phyloP scores from a whole-genome alignment of 2,113 vertebrate genomes.

The Paedocypris sp. region DNA sequence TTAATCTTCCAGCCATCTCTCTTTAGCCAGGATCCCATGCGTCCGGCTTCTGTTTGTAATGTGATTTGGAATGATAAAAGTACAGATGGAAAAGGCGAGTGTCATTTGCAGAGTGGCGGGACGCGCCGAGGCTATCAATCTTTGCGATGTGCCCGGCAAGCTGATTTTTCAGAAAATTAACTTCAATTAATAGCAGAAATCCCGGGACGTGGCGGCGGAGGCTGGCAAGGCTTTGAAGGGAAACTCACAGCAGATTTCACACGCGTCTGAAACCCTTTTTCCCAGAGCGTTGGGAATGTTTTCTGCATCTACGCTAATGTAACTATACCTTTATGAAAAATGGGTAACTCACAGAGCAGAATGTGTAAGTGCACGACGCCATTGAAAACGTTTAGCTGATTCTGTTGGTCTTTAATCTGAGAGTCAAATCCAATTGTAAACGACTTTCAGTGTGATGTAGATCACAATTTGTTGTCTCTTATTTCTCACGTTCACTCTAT shows the following conservation, averaged over 20 bases:
- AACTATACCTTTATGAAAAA: constrained; percentile 37
- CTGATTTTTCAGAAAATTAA: constrained; percentile 99
- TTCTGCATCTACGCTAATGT: constrained; percentile 41
- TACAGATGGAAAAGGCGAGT: constrained; percentile 76
- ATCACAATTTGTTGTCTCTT: no score
- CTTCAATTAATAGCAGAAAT: constrained; percentile 99
- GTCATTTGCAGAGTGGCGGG: constrained; percentile 89
- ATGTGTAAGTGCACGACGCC: constrained; percentile 20
- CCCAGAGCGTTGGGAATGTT: constrained; percentile 35
- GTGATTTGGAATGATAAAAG: constrained; percentile 99
- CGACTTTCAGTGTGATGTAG: no score
- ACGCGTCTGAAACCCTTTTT: constrained; percentile 21
- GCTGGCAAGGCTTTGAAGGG: constrained; percentile 84
- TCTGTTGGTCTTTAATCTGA: constrained; percentile 6
- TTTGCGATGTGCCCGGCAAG: constrained; percentile 95
- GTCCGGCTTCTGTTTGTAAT: constrained; percentile 99
- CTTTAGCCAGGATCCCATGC: constrained; percentile 86
- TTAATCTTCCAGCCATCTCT: constrained; percentile 99
- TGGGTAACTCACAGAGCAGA: constrained; percentile 21
- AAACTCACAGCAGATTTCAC: constrained; percentile 50
- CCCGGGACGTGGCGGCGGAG: constrained; percentile 72
- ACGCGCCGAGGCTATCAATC: constrained; percentile 95
- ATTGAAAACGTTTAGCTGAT: constrained; percentile 22
- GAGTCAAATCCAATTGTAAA: no score
- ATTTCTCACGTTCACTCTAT: no score